Evolutionary conservation across 1,140 invertebrate genomes (phyloP).

Genomic region (Brachionus rubens): DNA sequence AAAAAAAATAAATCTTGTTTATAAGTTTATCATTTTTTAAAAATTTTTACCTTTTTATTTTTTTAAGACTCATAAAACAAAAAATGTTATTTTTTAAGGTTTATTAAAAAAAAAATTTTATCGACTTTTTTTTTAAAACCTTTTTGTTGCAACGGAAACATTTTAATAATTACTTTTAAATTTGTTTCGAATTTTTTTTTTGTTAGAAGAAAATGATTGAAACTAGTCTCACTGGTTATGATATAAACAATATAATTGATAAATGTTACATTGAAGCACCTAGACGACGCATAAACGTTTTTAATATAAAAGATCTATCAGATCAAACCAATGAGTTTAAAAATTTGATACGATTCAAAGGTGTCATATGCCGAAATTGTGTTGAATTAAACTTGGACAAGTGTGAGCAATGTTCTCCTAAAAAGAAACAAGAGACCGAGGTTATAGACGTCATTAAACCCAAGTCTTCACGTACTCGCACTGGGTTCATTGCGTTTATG

Average conservation of each 20-base stretch:
- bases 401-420: background rate
- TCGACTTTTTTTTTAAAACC: no score
- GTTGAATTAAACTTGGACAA: constrained; percentile 7
- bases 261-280: background rate
- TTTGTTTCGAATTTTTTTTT: no score
- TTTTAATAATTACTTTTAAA: no score
- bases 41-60: no score
- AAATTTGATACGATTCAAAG: background rate
- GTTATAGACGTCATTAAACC: background rate
- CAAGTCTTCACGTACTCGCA: background rate
- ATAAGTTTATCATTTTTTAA: no score
- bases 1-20: no score
- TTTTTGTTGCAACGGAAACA: no score
- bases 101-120: no score
- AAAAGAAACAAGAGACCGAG: background rate
- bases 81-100: no score
- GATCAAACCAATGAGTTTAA: background rate
- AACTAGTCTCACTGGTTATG: constrained; percentile 19
- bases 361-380: constrained; percentile 22
- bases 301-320: background rate
- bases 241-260: constrained; percentile 25
- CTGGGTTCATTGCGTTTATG: background rate
- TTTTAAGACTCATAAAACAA: no score
- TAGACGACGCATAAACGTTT: background rate
- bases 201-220: constrained; percentile 9